Base-by-base conservation (phyloP, 2,888 invertebrate species). In the Eupithecia abbreviata region DNA sequence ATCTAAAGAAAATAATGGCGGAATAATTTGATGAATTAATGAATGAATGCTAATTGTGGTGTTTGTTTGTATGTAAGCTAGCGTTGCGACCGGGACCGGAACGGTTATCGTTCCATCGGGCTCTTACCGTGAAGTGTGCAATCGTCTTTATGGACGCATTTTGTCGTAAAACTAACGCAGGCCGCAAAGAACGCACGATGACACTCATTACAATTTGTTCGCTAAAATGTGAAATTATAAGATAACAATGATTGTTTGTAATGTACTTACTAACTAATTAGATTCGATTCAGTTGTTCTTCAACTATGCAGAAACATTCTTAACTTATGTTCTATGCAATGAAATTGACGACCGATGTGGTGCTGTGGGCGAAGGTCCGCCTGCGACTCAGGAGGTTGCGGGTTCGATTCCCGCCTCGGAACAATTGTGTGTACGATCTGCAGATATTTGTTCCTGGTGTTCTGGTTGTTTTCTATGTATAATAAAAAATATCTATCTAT, bases 21-120 rank as follows among this genome's bases (percentile, higher is more conserved):
- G 79, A 81, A 82, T 82, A 82, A 82, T 82, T 81, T 82, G 81
- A 82, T 80, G 82, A 82, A 79, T 81, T 80, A 82, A 82, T 82
- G 81, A 82, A 81, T 82, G 80, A 82, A 82, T 81, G 82, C 82
- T 82, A 82, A 82, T 82, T 82, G 81, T 80, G 77, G 80, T 79
- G 82, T 80, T 81, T 81, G 82, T 82, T 81, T 81, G 81, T 80
- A 80, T 75, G 79, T 81, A 77, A 81, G 78, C 79, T 75, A 80
- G 81, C 80, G 78, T 79, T 79, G 80, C 78, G 79, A 75, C 71
- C 75, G 79, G 78, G 69, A 82, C 82, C 82, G 82, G 81, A 82
- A 82, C 82, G 82, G 80, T 79, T 82, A 82, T 82, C 82, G 65
- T 75, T 74, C 77, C 78, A 82, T 82, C 82, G 71, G 74, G 62